These are phyloP conservation scores for Alosa sapidissima DNA, from an alignment of 2,797 vertebrate genomes.

Conservation along the genomic window DNA sequence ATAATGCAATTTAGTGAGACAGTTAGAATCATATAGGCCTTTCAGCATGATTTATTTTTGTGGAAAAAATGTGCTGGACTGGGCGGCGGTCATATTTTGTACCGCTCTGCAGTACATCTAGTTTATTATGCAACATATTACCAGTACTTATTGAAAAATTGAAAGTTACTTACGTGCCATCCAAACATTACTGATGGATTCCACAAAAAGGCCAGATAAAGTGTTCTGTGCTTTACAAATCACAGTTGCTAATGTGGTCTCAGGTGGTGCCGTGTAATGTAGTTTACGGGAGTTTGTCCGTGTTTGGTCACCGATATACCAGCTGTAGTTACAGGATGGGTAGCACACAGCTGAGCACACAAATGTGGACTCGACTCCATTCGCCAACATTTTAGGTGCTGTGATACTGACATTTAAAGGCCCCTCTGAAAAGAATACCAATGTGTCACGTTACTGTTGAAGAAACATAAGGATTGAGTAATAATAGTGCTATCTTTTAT, in stretches of 20 bases:
- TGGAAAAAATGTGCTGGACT: no score
- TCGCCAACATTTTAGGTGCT: slow-evolving; percentile 8
- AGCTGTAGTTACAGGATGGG: slow-evolving; percentile 37
- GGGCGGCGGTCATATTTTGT: no score
- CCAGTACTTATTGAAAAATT: neutral
- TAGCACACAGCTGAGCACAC: slow-evolving; percentile 30
- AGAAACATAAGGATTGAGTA: neutral
- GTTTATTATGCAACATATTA: no score
- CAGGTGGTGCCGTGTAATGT: neutral
- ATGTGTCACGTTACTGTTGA: neutral
- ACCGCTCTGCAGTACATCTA: no score
- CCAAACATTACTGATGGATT: neutral
- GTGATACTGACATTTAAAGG: slow-evolving; percentile 38
- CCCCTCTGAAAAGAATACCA: neutral
- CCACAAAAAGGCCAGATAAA: neutral
- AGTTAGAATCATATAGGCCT: no score
- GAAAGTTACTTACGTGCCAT: neutral
- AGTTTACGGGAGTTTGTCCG: neutral
- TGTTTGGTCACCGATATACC: neutral
- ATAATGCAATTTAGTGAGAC: no score
- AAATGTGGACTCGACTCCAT: slow-evolving; percentile 10
- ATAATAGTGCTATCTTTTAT: neutral
- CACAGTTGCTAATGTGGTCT: neutral
- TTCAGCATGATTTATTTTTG: no score
- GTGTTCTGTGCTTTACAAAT: neutral